Conservation (phyloP, 2,797 vertebrate genomes). For the Pangasius sanitwongsei region DNA sequence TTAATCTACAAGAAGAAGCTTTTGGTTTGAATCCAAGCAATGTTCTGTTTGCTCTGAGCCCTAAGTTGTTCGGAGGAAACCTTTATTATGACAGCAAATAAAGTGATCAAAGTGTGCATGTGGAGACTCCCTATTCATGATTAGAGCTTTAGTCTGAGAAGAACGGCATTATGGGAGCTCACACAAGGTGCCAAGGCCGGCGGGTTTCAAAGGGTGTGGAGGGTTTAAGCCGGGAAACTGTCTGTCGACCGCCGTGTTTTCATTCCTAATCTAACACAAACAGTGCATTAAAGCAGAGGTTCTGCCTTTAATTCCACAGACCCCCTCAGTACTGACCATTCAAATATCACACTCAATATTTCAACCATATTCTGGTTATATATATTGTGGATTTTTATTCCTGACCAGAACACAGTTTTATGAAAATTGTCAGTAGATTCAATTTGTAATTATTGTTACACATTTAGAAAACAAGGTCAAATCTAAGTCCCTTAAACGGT, state of each 20-base stretch:
- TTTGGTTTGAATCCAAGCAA: conserved; percentile 24
- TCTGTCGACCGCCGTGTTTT: conserved; percentile 39
- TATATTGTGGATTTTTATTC: background rate
- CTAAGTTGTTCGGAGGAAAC: conserved; percentile 10
- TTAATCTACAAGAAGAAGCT: too few relatives aligned
- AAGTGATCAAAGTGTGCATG: conserved; percentile 49
- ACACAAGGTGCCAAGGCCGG: conserved; percentile 30
- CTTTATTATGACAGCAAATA: conserved; percentile 41
- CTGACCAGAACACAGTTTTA: background rate
- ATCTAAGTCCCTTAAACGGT: background rate
- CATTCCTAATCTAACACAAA: conserved; percentile 40
- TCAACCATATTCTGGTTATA: background rate
- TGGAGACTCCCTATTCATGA: conserved; percentile 38
- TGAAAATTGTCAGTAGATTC: background rate
- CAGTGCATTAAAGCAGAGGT: conserved; percentile 20
- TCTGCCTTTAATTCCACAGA: background rate
- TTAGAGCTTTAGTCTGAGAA: conserved; percentile 19
- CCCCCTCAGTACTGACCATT: background rate
- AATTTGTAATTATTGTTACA: background rate
- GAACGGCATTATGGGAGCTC: conserved; percentile 25
- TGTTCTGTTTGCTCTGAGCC: background rate
- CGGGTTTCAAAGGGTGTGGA: conserved; percentile 9
- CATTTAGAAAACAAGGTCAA: background rate
- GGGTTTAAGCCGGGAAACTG: conserved; percentile 45
- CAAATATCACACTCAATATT: background rate